phyloP scores from a whole-genome alignment of 2,888 invertebrate species.

The Polia nebulosa region DNA sequence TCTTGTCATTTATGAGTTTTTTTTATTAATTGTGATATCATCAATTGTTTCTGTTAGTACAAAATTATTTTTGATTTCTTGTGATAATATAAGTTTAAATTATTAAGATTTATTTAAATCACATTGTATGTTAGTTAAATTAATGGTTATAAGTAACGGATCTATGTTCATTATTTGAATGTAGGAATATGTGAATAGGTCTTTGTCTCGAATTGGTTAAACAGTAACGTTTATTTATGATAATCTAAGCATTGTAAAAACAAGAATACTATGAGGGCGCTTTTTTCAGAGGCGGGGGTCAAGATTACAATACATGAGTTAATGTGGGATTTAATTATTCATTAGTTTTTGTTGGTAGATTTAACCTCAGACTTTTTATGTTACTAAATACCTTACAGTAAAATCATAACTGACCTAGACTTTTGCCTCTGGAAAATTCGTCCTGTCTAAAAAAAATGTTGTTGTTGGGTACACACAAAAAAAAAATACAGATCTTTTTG shows the following conservation, averaged over 20 bases:
- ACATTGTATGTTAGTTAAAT: background rate
- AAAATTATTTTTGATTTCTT: constrained; percentile 46
- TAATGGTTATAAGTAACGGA: constrained; percentile 5
- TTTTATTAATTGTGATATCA: constrained; percentile 51
- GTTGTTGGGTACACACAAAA: background rate
- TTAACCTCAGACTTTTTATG: background rate
- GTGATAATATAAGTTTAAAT: constrained; percentile 50
- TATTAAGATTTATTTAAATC: constrained; percentile 33
- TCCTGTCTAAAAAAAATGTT: background rate
- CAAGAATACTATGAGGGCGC: background rate
- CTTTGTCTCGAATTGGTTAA: constrained; percentile 41
- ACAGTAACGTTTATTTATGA: constrained; percentile 1
- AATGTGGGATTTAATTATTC: background rate
- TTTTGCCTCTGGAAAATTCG: background rate
- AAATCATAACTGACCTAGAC: background rate
- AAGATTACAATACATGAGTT: constrained; percentile 15
- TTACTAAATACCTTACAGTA: background rate
- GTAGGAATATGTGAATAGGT: constrained; percentile 7
- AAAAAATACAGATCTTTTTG: background rate
- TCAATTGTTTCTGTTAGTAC: constrained; percentile 58
- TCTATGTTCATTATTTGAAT: constrained; percentile 27
- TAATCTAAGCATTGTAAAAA: constrained; percentile 3
- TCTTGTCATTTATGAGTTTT: constrained; percentile 5
- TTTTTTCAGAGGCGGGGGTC: constrained; percentile 7
- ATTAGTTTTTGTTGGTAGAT: constrained; percentile 1